These are phyloP conservation scores for Zygothrica quintamaculata DNA, from an alignment of 2,888 invertebrate genomes.

Conservation along the genomic window DNA sequence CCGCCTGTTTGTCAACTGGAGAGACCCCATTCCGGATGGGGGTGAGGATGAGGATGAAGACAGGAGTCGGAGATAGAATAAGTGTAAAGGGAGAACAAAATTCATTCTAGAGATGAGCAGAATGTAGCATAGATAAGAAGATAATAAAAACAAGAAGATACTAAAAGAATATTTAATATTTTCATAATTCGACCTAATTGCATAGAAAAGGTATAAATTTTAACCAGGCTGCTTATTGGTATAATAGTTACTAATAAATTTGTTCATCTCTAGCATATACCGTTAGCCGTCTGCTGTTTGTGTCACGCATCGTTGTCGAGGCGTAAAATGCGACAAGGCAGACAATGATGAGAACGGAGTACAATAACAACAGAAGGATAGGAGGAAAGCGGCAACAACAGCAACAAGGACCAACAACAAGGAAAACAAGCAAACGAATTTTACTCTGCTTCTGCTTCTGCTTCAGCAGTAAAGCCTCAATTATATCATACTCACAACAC, in stretches of 20 bases:
- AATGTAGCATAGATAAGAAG: no score
- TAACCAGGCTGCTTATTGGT: no score
- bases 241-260: no score
- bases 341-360: conserved; percentile 46
- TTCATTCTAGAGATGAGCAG: no score
- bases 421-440: background rate
- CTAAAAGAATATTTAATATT: no score
- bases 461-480: conserved; percentile 30
- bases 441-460: conserved; percentile 11
- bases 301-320: conserved; percentile 62
- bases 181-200: no score
- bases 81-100: conserved; percentile 3
- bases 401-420: background rate
- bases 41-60: no score
- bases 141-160: no score
- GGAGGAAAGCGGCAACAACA: conserved; percentile 6
- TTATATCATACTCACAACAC: conserved; percentile 25
- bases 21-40: conserved; percentile 1
- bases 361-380: conserved; percentile 26
- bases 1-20: conserved; percentile 68
- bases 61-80: background rate
- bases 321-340: conserved; percentile 60
- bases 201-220: no score
- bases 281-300: conserved; percentile 62
- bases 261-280: background rate